phyloP scores from a whole-genome alignment of 2,113 vertebrate species.

The Chaetops frenatus region DNA sequence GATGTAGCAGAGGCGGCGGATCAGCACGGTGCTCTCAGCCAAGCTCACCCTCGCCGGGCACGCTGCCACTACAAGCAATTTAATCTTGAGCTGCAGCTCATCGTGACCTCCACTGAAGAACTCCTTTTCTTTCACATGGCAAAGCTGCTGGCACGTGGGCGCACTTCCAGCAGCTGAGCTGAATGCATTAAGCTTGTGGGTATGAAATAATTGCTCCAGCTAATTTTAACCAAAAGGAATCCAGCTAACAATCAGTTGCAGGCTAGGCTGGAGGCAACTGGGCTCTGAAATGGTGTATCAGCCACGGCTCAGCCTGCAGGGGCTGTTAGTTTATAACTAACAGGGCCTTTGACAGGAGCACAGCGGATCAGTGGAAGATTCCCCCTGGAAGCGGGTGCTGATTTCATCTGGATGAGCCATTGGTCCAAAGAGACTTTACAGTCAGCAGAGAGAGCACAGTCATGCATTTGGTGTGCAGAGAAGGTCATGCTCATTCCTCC shows the following conservation, averaged over 20 bases:
- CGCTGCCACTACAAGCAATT: constrained; percentile 20
- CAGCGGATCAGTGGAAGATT: neutral
- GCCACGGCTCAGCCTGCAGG: neutral
- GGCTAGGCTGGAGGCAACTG: neutral
- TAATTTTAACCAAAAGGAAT: constrained; percentile 57
- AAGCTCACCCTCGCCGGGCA: neutral
- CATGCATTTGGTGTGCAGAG: neutral
- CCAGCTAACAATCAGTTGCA: neutral
- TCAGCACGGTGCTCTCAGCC: neutral
- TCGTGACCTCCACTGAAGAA: constrained; percentile 31
- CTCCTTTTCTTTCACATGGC: constrained; percentile 10
- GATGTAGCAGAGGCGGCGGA: neutral
- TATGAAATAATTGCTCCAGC: constrained; percentile 25
- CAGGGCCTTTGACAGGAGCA: neutral
- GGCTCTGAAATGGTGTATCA: neutral
- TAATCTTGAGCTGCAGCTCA: constrained; percentile 43
- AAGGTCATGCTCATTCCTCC: neutral
- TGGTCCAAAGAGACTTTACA: neutral
- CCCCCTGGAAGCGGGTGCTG: neutral
- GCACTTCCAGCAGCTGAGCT: neutral
- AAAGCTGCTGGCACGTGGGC: constrained; percentile 18
- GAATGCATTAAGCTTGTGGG: neutral
- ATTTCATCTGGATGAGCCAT: neutral
- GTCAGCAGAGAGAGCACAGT: neutral
- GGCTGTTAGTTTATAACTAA: neutral